Percentiles rank a stretch among this genome's conserved stretches.
These are phyloP conservation scores for Mesoclemmys tuberculata DNA, from an alignment of 2,113 vertebrate genomes.

Conservation along the genomic window DNA sequence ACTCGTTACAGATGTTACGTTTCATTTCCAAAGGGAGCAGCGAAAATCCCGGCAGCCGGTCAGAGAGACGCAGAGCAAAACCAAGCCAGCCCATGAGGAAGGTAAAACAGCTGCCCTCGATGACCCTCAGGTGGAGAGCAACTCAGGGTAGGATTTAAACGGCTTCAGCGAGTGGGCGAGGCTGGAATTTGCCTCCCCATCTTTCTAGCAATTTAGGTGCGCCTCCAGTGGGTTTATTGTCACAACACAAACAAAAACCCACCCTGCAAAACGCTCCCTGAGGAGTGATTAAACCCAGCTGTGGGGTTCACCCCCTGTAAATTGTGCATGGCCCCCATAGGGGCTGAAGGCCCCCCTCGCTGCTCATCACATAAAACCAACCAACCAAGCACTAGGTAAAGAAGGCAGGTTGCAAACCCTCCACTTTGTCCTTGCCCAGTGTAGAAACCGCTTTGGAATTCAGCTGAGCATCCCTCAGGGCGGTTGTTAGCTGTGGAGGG, in stretches of 20 bases:
- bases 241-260: not conserved
- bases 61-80: too few species aligned
- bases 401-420: not conserved
- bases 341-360: too few species aligned
- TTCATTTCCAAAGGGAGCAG: not conserved
- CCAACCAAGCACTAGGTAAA: not conserved
- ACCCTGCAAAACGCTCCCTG: not conserved
- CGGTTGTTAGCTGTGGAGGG: not conserved
- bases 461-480: too few species aligned
- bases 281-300: not conserved
- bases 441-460: not conserved
- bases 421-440: not conserved
- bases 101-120: too few species aligned
- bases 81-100: accelerated
- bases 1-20: too few species aligned
- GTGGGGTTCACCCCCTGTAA: too few species aligned
- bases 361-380: not conserved
- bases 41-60: too few species aligned
- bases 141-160: not conserved
- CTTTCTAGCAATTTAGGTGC: not conserved
- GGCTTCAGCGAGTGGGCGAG: too few species aligned
- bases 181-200: not conserved
- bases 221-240: not conserved
- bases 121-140: not conserved
- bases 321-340: too few species aligned